Evolutionary conservation across 1,140 invertebrate genomes (phyloP), one percentile per base, ranked within the genome.

Genomic region (Trinorchestia longiramus): DNA sequence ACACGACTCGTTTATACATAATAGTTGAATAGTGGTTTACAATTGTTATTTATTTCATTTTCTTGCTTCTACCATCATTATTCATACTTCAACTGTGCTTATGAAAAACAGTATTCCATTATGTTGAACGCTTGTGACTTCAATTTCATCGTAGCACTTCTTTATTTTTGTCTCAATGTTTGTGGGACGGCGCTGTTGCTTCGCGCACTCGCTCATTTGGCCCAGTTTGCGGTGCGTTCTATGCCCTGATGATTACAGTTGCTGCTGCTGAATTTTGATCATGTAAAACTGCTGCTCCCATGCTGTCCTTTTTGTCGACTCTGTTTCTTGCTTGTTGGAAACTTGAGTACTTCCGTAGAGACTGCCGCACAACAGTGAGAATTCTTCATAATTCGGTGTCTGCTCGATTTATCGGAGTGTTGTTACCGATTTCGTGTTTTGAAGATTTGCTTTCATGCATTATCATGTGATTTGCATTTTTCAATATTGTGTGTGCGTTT

Each of bases 241-340:
- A 77, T 77, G 62, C 62, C 62, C 62, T 28, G 62, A 77, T 77
- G 62, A 77, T 77, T 77, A 77, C 62, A 77, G 62, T 77, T 77
- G 62, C 62, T 77, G 62, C 62, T 77, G 62, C 62, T 77, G 62
- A 77, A 77, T 77, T 77, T 77, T 77, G 62, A 77, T 77, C 62
- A 77, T 77, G 62, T 77, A 77, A 77, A 77, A 77, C 62, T 77
- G 62, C 62, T 77, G 62, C 62, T 77, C 15, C 62, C 62, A 28
- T 77, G 62, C 62, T 1, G 62, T 77, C 8, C 15, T 77, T 77
- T 77, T 77, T 77, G 62, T 77, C 62, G 62, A 28, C 62, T 77
- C 62, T 77, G 62, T 77, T 77, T 77, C 62, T 77, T 77, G 62
- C 62, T 77, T 77, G 62, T 28, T 77, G 15, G 62, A 77, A 77